phyloP scores from a whole-genome alignment of 2,888 invertebrate genomes.

The Cyaniris semiargus region DNA sequence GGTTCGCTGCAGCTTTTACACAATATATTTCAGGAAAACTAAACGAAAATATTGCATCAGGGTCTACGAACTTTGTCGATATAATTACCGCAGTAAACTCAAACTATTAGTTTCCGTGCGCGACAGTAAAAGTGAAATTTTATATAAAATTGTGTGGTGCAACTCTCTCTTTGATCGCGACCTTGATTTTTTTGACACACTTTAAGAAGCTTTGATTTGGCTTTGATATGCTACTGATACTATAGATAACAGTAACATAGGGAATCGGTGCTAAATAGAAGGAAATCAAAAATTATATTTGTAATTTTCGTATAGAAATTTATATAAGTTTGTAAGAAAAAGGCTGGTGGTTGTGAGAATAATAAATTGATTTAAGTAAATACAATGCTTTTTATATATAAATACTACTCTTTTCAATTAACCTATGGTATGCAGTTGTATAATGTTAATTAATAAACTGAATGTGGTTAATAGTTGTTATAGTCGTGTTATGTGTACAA shows the following conservation, averaged over 20 bases:
- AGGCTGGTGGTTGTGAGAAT: not conserved
- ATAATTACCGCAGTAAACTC: not conserved
- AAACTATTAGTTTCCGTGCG: conserved; percentile 25
- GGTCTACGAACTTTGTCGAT: not conserved
- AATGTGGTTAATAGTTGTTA: no score
- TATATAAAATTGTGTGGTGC: conserved; percentile 37
- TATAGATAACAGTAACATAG: not conserved
- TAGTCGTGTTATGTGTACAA: no score
- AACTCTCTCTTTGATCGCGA: conserved; percentile 45
- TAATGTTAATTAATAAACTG: no score
- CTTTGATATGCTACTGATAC: not conserved
- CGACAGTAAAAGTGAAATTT: conserved; percentile 44
- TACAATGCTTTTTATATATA: not conserved
- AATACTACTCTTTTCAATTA: not conserved
- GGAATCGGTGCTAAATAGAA: not conserved
- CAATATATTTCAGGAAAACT: not conserved
- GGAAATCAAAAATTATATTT: not conserved
- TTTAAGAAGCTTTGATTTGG: conserved; percentile 37
- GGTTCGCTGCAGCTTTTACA: conserved; percentile 5
- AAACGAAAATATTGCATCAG: not conserved
- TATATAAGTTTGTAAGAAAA: not conserved
- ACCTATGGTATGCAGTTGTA: not conserved
- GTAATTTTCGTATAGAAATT: not conserved
- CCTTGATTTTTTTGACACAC: conserved; percentile 48
- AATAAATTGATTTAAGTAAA: not conserved